phyloP scores from a whole-genome alignment of 2,113 vertebrate genomes.

The Tachysurus fulvidraco region DNA sequence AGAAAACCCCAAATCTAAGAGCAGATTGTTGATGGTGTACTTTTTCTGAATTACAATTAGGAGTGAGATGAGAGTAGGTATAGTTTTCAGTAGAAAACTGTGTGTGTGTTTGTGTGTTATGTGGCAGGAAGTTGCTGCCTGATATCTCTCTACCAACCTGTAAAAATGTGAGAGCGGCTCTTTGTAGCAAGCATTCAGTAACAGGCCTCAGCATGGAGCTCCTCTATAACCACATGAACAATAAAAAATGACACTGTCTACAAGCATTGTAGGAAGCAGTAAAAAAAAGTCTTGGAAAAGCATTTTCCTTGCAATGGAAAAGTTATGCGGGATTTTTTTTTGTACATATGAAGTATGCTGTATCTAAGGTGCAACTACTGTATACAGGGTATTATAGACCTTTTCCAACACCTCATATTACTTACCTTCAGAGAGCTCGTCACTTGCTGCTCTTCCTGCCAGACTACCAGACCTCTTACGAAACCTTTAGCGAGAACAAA shows the following conservation, averaged over 20 bases:
- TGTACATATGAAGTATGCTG: background rate
- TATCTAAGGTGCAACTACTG: background rate
- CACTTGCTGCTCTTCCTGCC: constrained; percentile 61
- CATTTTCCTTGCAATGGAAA: background rate
- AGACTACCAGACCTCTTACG: constrained; percentile 71
- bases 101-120: background rate
- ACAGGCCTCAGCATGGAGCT: constrained; percentile 81
- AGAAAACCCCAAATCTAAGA: background rate
- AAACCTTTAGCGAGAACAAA: constrained; percentile 65
- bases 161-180: constrained; percentile 81
- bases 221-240: constrained; percentile 68
- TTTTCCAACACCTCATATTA: background rate
- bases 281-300: background rate
- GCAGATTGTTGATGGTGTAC: background rate
- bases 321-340: background rate
- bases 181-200: constrained; percentile 81
- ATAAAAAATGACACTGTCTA: background rate
- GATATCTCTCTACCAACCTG: constrained; percentile 64
- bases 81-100: background rate
- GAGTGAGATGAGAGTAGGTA: background rate
- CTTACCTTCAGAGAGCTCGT: constrained; percentile 74
- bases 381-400: background rate
- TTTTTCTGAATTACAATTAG: background rate
- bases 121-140: background rate
- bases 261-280: too few relatives aligned